Evolutionary conservation across 2,113 vertebrate genomes (phyloP).

Genomic region (Mormyrus lacerda): DNA sequence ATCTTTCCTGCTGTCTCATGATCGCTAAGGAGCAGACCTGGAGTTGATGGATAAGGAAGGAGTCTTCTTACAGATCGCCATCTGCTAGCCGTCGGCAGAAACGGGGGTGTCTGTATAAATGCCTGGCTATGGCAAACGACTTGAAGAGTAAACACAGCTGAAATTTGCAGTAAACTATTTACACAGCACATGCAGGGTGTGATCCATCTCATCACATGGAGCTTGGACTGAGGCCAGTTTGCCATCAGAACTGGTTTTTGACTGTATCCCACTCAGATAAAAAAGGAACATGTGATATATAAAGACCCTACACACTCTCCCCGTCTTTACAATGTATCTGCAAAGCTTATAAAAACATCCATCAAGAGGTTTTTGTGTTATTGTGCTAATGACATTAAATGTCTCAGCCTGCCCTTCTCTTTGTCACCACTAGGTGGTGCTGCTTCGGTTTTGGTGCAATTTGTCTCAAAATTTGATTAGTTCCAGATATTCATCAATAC

Average conservation of each 20-base stretch:
- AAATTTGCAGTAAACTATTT: constrained; percentile 27
- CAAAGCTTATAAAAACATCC: background rate
- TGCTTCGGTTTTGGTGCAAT: background rate
- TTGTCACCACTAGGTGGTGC: background rate
- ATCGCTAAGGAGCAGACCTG: background rate
- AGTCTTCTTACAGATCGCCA: constrained; percentile 14
- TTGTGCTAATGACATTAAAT: background rate
- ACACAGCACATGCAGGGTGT: constrained; percentile 19
- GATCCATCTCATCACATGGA: constrained; percentile 22
- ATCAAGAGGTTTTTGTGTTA: background rate
- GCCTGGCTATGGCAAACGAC: constrained; percentile 41
- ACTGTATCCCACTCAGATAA: background rate
- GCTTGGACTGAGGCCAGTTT: constrained; percentile 13
- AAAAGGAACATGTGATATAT: background rate
- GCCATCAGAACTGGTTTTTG: background rate
- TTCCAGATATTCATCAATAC: too few relatives aligned
- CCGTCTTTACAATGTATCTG: background rate
- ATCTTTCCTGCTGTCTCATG: background rate
- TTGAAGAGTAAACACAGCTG: constrained; percentile 60
- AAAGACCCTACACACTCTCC: background rate
- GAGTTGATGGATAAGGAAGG: constrained; percentile 9
- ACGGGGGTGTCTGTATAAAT: constrained; percentile 38
- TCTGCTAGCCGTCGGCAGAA: constrained; percentile 11
- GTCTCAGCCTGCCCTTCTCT: background rate
- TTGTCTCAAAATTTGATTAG: too few relatives aligned